Evolutionary conservation across 2,113 vertebrate genomes (phyloP), one percentile per base, ranked within the genome.

Genomic region (Chaetops frenatus): DNA sequence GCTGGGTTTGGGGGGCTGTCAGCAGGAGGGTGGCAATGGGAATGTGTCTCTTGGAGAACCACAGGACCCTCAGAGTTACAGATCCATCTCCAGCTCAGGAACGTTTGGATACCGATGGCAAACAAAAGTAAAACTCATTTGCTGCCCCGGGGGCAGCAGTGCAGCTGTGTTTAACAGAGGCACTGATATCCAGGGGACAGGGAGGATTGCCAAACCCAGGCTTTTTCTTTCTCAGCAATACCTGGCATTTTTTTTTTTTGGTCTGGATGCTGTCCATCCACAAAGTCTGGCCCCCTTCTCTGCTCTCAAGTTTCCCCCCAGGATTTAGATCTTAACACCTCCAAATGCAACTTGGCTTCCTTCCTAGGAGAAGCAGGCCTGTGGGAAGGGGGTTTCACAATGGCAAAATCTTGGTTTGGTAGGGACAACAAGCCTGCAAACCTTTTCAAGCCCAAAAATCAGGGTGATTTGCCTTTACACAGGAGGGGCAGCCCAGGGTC

Each of bases 281-380:
- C 77, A 74, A 78, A 90, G n/a, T 38, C 44, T 81, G 71, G 15
- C 64, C 74, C 61, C 56, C 44, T 90, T 58, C 71, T 92, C 82
- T 73, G 38, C 62, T 95, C 90, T 93, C 60, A 62, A 12, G 64
- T 96, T 95, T 96, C 85, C 67, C 66, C 48, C 65, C 33, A 95
- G 85, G 81, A 91, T 93, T 94, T 60, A 90, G 67, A 86, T 51
- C 79, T 93, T 94, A 88, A 86, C 94, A 93, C 67, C 50, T 90
- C 71, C 77, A 80, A 90, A 88, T 62, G 36, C 45, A 88, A 28
- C 62, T 95, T 93, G 90, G 92, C 94, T 93, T 88, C 58, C 54
- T 88, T 94, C 85, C 90, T 90, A 77, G 74, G 69, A 90, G 62
- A 31, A 94, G 70, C 0, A 7, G 45, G 23, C 48, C 40, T 50